Conservation (phyloP, 2,888 invertebrate genomes). For the Tuberolachnus salignus region DNA sequence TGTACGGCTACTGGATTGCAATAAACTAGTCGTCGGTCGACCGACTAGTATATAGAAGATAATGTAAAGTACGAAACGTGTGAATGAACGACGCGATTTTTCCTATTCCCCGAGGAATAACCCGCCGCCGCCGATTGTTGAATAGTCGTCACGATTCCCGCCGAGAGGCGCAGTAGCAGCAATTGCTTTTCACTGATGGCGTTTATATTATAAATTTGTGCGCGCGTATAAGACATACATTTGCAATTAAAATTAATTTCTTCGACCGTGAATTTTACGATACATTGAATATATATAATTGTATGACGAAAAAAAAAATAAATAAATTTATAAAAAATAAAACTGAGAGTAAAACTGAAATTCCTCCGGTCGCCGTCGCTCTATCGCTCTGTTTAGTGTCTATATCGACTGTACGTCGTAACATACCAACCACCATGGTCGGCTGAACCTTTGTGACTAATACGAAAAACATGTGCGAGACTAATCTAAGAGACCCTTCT, state of each 20-base stretch:
- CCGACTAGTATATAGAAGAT: slow-evolving; percentile 29
- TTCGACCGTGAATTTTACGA: background rate
- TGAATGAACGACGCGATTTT: slow-evolving; percentile 40
- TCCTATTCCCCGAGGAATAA: slow-evolving; percentile 24
- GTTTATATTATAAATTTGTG: background rate
- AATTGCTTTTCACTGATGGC: slow-evolving; percentile 6
- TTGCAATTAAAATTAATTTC: background rate
- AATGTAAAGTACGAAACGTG: slow-evolving; percentile 45
- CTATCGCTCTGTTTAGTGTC: background rate
- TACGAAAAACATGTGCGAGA: slow-evolving; percentile 47
- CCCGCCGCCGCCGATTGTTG: background rate
- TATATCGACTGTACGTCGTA: background rate
- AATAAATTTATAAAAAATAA: background rate
- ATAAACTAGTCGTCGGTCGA: slow-evolving; percentile 48
- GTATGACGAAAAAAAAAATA: background rate
- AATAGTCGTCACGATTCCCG: slow-evolving; percentile 2
- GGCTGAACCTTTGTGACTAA: slow-evolving; percentile 50
- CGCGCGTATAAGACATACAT: background rate
- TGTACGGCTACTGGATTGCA: slow-evolving; percentile 44
- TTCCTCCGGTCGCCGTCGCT: slow-evolving; percentile 19
- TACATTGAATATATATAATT: background rate
- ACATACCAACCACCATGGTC: slow-evolving; percentile 13
- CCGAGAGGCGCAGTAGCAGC: background rate
- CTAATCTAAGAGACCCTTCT: slow-evolving; percentile 44
- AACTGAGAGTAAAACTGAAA: slow-evolving; percentile 31